phyloP scores from a whole-genome alignment of 2,797 vertebrate species.

The Bucorvus abyssinicus region DNA sequence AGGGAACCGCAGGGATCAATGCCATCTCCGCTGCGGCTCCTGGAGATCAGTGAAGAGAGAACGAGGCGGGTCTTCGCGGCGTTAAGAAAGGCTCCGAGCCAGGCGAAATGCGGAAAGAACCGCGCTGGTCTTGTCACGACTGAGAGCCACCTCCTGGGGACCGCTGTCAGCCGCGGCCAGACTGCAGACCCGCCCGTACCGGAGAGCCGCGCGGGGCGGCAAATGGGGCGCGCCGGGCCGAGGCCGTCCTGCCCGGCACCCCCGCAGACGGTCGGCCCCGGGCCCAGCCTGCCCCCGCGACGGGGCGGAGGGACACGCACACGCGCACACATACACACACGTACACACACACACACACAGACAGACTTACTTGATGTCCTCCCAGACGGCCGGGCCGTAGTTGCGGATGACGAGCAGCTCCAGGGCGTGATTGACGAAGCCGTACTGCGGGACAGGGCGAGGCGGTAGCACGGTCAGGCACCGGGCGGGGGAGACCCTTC shows the following conservation, averaged over 20 bases:
- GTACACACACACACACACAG: no score
- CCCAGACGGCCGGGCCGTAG: slow-evolving; percentile 96
- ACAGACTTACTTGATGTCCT: slow-evolving; percentile 94
- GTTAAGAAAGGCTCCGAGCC: not conserved
- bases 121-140: not conserved
- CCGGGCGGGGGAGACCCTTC: not conserved
- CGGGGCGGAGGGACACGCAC: not conserved
- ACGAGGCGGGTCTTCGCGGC: accelerated
- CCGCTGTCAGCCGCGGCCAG: not conserved
- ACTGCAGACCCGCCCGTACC: not conserved
- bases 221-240: not conserved
- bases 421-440: slow-evolving; percentile 98
- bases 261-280: no score
- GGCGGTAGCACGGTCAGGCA: not conserved
- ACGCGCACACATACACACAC: no score
- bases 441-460: slow-evolving; percentile 82
- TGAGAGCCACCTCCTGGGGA: not conserved
- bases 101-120: not conserved
- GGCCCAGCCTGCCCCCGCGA: not conserved
- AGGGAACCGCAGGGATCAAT: not conserved
- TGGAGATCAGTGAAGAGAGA: accelerated
- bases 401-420: slow-evolving; percentile 97
- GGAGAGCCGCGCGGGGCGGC: not conserved
- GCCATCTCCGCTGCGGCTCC: not conserved
- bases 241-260: not conserved